Evolutionary conservation across 2,113 vertebrate species (phyloP), one percentile per base, ranked within the genome.

Genomic region (Genyomyrus donnyi): DNA sequence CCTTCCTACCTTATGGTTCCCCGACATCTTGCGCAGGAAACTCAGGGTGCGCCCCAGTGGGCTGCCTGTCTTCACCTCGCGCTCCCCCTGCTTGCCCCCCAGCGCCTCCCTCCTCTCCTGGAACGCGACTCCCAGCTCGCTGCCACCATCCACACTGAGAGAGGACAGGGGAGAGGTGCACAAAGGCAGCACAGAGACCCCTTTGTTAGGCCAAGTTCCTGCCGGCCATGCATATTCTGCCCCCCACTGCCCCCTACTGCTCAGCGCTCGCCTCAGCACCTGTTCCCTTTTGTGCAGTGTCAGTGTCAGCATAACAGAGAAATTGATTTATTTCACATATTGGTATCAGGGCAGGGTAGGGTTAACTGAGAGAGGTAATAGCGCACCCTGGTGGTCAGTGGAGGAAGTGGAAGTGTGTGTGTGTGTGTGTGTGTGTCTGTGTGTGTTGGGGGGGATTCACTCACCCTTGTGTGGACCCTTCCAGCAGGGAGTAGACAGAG

Each of bases 11-110:
- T 96, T 97, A 62, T 91, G 92, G 89, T 96, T 96, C 45, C 95
- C 94, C 0, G 96, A 95, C 96, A 97, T 97, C 94, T 94, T 96
- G 90, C 86, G 93, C 90, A 97, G 42, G 93, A 97, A 96, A 91
- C 96, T 96, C 92, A 97, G 84, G 46, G 96, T 96, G 77, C 96
- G 92, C 53, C 94, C 94, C 91, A 97, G 93, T 5, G 92, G 90
- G 84, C 87, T 91, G 89, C 88, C 92, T 89, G 84, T 90, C 85
- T 89, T 92, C 83, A 87, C 91, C 87, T 85, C 89, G 86, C 11
- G 89, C 83, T 91, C 90, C 80, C 86, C 58, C 87, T 80, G 70
- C 42, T 19, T 17, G 56, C 52, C 49, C 84, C 48, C 58, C 48
- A 58, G 85, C 21, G 53, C 88, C 93, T 93, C 93, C 80, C 91